A percentile compares a stretch with the other conserved stretches of the same genome.
Conservation (phyloP, 2,113 vertebrate species). For the Sinocyclocheilus anophthalmus region DNA sequence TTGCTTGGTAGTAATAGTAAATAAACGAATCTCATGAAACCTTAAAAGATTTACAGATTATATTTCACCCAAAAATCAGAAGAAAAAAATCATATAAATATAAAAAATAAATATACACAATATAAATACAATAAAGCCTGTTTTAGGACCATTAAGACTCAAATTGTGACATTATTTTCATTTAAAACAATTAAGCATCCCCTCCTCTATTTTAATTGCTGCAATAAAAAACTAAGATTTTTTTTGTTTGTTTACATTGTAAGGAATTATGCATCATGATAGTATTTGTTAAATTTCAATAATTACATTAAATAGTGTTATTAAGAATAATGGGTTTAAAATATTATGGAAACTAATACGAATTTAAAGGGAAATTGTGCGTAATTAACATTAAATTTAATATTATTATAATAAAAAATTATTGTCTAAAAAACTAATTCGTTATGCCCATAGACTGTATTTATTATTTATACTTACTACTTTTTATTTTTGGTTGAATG, state of each 20-base stretch:
- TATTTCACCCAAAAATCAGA: background rate
- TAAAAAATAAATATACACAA: background rate
- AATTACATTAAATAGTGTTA: background rate
- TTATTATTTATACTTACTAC: background rate
- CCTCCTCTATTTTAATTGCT: background rate
- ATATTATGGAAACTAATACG: background rate
- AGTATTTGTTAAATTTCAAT: background rate
- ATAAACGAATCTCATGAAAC: background rate
- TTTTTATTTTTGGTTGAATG: background rate
- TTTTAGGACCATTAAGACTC: background rate
- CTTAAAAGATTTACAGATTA: background rate
- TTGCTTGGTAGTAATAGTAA: background rate
- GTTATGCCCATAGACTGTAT: background rate
- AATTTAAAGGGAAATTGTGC: background rate
- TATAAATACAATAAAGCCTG: background rate
- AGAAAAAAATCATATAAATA: background rate
- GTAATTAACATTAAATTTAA: background rate
- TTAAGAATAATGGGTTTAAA: background rate
- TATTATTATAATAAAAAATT: background rate
- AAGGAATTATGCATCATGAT: background rate
- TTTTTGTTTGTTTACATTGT: background rate
- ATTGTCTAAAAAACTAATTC: background rate
- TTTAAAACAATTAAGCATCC: background rate
- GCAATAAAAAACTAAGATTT: too few relatives aligned
- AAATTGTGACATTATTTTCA: background rate